Evolutionary conservation across 2,113 vertebrate genomes (phyloP), one percentile per base, ranked within the genome.

Genomic region (Alexandromys fortis): DNA sequence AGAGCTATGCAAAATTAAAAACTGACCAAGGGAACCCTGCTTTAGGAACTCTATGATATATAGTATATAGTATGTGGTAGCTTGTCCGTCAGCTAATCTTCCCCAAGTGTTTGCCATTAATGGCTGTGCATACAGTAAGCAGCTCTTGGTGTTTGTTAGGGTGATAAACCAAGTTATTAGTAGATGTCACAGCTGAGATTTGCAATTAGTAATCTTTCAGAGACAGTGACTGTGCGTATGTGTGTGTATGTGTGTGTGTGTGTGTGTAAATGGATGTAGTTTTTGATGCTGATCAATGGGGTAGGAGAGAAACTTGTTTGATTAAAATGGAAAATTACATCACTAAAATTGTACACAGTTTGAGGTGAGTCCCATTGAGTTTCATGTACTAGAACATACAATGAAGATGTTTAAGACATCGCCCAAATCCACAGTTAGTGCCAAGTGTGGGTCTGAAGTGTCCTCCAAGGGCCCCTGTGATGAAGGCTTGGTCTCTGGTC

Each of bases 261-360:
- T 81, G 49, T 55, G 21, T 82, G 79, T 82, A 28, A 42, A 35
- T 79, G 8, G 21, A 79, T 52, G 33, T 42, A 6, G 33, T 61
- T 14, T 61, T 67, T 22, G 30, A 67, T 70, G 6, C 83, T 82
- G 2, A 26, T 83, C 79, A 73, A 21, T 58, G 17, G 77, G 5
- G 52, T 45, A 81, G 58, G 79, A 61, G 78, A 68, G n/a, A 58
- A 77, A 17, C 6, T 28, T 68, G 38, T 81, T 94, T 68, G 82
- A 67, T 38, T 76, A 79, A 76, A 83, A n/a, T 75, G n/a, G 86
- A 58, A 42, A 75, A 58, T 58, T 58, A 4, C 42, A 38, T 19
- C 86, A 45, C 85, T 92, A 82, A 89, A 83, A 91, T 83, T 86
- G n/a, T 1, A 33, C 5, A 82, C 21, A 8, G 68, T 95, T 91